Base-by-base conservation (phyloP, 1,140 invertebrate genomes). In the Ostrea denselamellosa region DNA sequence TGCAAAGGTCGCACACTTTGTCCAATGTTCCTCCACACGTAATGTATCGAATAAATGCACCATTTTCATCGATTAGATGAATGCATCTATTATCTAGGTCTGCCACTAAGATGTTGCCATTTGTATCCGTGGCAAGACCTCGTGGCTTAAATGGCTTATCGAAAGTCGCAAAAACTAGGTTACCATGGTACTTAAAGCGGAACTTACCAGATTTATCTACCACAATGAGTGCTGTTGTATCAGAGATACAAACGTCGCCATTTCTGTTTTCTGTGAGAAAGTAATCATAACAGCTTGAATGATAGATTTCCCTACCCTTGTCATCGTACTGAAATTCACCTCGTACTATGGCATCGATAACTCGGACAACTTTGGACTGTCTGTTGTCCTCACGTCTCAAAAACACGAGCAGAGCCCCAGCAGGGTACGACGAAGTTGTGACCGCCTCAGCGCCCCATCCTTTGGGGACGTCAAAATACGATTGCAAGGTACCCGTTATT, bases 251-350 rank as follows among this genome's bases (percentile, higher is more conserved):
- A 28, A 77, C 28, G 14, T 77, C 68, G 28, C 68, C 68, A 28
- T 77, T 77, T 34, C 68, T 25, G 68, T 77, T 77, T 77, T 77
- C 68, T 14, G 68, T 14, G 28, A 77, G 68, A 4, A 77, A 77
- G 25, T 28, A 77, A 77, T 34, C 68, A 34, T 44, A 77, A 25
- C 68, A 77, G 68, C 28, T 14, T 34, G 68, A 14, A 25, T 77
- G 22, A 34, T 28, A 77, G 2, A 77, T 8, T 34, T 22, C 22
- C 28, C 28, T 77, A 12, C 25, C 68, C 22, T 77, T 77, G 9
- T 77, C 68, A 34, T 77, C 68, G 28, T 77, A 77, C 68, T 77
- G 68, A 77, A 28, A 77, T 77, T 77, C 28, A 4, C 25, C 68
- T 28, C 25, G 68, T 25, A 77, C 25, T 34, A 28, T 22, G 68